A percentile compares a stretch with the other conserved stretches of the same genome.
Evolutionary conservation across 2,113 vertebrate species (phyloP).

Genomic region (Odontophorus gujanensis): DNA sequence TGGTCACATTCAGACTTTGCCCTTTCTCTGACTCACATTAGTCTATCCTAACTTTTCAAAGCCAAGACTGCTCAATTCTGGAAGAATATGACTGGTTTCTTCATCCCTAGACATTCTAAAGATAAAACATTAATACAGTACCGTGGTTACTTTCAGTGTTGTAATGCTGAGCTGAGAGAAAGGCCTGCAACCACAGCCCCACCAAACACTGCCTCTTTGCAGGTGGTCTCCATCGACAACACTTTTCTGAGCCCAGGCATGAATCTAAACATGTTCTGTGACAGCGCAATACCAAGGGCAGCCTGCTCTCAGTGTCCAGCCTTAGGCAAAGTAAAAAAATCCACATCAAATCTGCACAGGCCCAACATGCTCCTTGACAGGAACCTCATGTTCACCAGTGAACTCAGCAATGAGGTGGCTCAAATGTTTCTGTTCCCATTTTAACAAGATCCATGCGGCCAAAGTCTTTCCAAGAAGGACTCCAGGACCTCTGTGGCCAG

Average conservation of each 20-base stretch:
- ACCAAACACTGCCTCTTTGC: background rate
- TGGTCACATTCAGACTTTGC: conserved; percentile 15
- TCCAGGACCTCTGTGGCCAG: fast-evolving
- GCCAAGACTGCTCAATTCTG: background rate
- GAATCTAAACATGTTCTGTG: background rate
- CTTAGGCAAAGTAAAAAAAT: background rate
- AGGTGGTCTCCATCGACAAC: background rate
- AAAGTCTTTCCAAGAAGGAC: background rate
- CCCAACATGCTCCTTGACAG: background rate
- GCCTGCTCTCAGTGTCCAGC: background rate
- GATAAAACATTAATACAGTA: background rate
- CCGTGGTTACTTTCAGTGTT: background rate
- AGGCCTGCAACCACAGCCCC: background rate
- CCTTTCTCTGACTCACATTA: conserved; percentile 37
- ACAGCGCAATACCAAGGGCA: background rate
- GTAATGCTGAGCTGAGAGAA: background rate
- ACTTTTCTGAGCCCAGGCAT: background rate
- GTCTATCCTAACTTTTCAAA: background rate
- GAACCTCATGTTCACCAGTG: background rate
- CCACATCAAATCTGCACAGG: background rate
- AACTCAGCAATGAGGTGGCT: fast-evolving
- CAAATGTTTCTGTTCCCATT: background rate
- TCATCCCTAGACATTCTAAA: conserved; percentile 11
- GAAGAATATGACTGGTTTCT: background rate
- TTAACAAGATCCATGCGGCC: fast-evolving